Evolutionary conservation across 2,888 invertebrate genomes (phyloP), one percentile per base, ranked within the genome.

Genomic region (Papilio elwesi): DNA sequence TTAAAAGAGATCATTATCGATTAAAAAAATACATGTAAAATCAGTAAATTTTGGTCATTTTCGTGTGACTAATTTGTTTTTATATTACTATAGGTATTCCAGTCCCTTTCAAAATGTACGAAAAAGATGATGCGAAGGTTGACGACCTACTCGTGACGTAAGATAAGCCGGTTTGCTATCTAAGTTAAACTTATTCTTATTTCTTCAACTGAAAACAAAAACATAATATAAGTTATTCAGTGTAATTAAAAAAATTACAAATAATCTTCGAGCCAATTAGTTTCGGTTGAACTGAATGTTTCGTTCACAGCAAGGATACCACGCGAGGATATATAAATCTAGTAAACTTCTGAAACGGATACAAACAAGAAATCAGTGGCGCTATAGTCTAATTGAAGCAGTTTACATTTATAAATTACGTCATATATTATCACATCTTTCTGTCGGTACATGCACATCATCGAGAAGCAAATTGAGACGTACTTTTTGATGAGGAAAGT

Each of bases 401-500:
- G n/a, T 43, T 59, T 59, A 43, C 43, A 59, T 43, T 10, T 9
- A 43, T 38, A 38, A n/a, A 38, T 38, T n/a, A 26, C 7, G 36
- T 13, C 15, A 43, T 59, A 59, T 9, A 59, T 59, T n/a, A 43
- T 59, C 59, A 59, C 59, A 43, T 59, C 59, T 43, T 59, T 6
- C 43, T 10, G 38, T 38, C 38, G 15, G 15, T 15, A 43, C 43
- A 43, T 43, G 10, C n/a, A 15, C 10, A 59, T 59, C n/a, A 10
- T 59, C 67, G 66, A 75, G 77, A 79, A 82, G 82, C 82, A 86
- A 85, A 87, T 86, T 86, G 85, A 87, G 83, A 84, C 82, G 82
- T 88, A 85, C 79, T 77, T 76, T 81, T 79, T 78, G 77, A 81
- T 75, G 69, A 78, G 80, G 84, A 77, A 81, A 82, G 81, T 80